phyloP scores from a whole-genome alignment of 1,140 invertebrate genomes.

The Nomia melanderi region DNA sequence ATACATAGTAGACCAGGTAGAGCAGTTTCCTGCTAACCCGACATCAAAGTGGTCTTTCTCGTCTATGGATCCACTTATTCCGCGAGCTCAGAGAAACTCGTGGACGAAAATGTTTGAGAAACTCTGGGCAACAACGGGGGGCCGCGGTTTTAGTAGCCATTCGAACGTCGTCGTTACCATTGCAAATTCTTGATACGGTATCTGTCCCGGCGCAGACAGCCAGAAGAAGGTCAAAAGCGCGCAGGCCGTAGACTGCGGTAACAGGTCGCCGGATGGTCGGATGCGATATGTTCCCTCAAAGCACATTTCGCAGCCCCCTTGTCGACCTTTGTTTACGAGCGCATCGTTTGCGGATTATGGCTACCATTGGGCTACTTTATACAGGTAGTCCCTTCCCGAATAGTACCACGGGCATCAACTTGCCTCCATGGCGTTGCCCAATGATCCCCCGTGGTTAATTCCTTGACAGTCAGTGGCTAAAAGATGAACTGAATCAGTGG shows the following conservation, averaged over 20 bases:
- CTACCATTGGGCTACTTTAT: conserved; percentile 35
- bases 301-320: conserved; percentile 41
- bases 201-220: conserved; percentile 25
- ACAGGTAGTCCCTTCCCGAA: conserved; percentile 3
- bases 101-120: conserved; percentile 18
- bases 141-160: conserved; percentile 33
- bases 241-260: not conserved
- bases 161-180: conserved; percentile 56
- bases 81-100: no score
- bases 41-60: no score
- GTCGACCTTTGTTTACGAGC: conserved; percentile 50
- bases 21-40: no score
- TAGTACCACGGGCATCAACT: conserved; percentile 14
- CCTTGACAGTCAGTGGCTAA: not conserved
- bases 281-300: conserved; percentile 21
- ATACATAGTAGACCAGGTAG: no score
- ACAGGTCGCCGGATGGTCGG: not conserved
- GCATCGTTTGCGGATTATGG: conserved; percentile 46
- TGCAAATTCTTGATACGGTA: conserved; percentile 53
- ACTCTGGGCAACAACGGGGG: conserved; percentile 3
- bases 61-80: no score
- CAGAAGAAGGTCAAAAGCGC: conserved; percentile 7
- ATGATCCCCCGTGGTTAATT: conserved; percentile 10
- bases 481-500: not conserved
- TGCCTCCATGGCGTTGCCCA: not conserved